These are phyloP conservation scores for Scylla paramamosain DNA, from an alignment of 1,140 invertebrate genomes.

Conservation along the genomic window DNA sequence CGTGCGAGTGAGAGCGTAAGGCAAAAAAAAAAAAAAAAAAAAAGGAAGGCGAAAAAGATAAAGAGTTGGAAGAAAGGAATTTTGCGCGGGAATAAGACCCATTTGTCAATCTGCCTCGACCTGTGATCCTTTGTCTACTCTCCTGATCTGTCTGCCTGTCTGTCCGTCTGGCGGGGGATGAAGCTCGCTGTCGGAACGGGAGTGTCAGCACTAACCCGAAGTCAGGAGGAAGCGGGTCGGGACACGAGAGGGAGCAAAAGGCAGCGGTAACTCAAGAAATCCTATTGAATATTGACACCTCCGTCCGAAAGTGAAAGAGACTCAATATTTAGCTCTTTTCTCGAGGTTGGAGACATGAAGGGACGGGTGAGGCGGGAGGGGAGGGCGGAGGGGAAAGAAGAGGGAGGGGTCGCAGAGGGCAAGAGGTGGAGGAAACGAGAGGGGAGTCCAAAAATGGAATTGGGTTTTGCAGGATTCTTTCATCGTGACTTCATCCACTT, in stretches of 20 bases:
- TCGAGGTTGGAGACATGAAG: background rate
- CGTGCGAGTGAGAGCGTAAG: no score
- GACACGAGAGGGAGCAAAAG: background rate
- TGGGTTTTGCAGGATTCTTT: background rate
- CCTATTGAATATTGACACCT: conserved; percentile 22
- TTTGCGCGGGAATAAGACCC: background rate
- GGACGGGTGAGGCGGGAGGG: background rate
- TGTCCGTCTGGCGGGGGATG: background rate
- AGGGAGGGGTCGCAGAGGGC: background rate
- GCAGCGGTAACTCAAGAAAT: conserved; percentile 21
- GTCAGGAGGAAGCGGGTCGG: background rate
- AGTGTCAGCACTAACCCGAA: background rate
- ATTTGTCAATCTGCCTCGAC: background rate
- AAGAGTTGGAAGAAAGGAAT: background rate
- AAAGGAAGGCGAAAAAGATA: no score
- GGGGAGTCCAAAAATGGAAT: conserved; percentile 12
- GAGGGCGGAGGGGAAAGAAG: background rate
- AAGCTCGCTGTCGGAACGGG: background rate
- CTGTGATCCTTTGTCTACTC: background rate
- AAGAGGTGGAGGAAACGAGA: background rate
- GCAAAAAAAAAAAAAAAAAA: background rate
- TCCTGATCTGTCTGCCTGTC: background rate
- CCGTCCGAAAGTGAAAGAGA: conserved; percentile 21
- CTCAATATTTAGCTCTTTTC: conserved; percentile 15
- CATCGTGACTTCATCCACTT: conserved; percentile 3